Percentiles rank a stretch among this genome's conserved stretches.
phyloP scores from a whole-genome alignment of 2,888 invertebrate genomes.

The Dolichomitus sp. region DNA sequence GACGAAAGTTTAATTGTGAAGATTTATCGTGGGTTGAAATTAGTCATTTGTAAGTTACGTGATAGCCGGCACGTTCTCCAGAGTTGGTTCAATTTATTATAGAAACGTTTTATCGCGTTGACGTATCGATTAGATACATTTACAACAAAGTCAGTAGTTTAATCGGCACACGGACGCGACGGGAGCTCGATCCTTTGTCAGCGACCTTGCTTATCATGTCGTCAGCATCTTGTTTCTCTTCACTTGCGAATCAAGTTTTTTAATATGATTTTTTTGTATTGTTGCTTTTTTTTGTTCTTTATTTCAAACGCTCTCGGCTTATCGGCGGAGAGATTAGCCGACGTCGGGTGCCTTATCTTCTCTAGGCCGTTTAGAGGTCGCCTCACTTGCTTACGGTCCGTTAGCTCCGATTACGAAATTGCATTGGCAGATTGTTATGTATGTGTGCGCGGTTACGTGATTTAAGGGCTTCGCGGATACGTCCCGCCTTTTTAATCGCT shows the following conservation, averaged over 20 bases:
- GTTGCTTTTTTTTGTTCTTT: conserved; percentile 23
- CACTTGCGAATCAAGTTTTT: conserved; percentile 14
- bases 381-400: conserved; percentile 58
- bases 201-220: conserved; percentile 22
- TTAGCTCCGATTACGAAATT: conserved; percentile 77
- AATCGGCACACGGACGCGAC: conserved; percentile 28
- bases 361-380: conserved; percentile 83
- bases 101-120: conserved; percentile 20
- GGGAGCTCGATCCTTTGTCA: conserved; percentile 17
- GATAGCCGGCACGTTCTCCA: conserved; percentile 56
- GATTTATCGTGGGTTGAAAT: neutral
- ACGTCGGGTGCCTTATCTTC: conserved; percentile 71
- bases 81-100: conserved; percentile 62
- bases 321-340: conserved; percentile 77
- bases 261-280: conserved; percentile 47
- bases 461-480: conserved; percentile 21
- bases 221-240: conserved; percentile 25
- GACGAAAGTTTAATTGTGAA: neutral
- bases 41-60: conserved; percentile 56
- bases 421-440: conserved; percentile 32
- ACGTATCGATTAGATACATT: conserved; percentile 25
- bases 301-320: conserved; percentile 66
- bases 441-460: conserved; percentile 28
- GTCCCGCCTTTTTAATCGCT: conserved; percentile 17
- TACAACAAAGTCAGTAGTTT: conserved; percentile 27